A percentile compares a stretch with the other conserved stretches of the same genome.
These are phyloP conservation scores for Plotosus lineatus DNA, from an alignment of 2,113 vertebrate genomes.

Conservation along the genomic window DNA sequence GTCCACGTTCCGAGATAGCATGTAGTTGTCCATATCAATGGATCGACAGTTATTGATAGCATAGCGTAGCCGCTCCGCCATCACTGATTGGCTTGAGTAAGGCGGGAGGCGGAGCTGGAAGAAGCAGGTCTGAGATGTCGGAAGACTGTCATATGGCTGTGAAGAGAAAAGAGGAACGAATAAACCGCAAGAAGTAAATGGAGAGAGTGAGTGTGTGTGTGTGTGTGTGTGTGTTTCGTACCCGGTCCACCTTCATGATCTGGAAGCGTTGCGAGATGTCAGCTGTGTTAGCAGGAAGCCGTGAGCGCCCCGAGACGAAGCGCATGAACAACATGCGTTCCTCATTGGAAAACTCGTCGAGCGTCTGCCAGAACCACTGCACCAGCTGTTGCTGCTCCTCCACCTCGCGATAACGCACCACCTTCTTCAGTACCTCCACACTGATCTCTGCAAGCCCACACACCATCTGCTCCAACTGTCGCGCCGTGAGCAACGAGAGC, in stretches of 20 bases:
- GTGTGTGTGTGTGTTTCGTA: slow-evolving; percentile 53
- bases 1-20: slow-evolving; percentile 80
- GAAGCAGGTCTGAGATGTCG: slow-evolving; percentile 82
- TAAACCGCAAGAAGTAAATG: not conserved
- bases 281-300: slow-evolving; percentile 76
- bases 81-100: slow-evolving; percentile 75
- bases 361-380: slow-evolving; percentile 79
- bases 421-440: slow-evolving; percentile 77
- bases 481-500: slow-evolving; percentile 76
- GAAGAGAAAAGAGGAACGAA: not conserved
- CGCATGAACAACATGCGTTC: slow-evolving; percentile 80
- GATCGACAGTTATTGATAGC: slow-evolving; percentile 82
- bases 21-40: slow-evolving; percentile 84
- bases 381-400: slow-evolving; percentile 77
- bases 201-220: not conserved
- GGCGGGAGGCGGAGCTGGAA: slow-evolving; percentile 79
- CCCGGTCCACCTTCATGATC: slow-evolving; percentile 82
- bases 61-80: slow-evolving; percentile 78
- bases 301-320: slow-evolving; percentile 77
- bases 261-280: slow-evolving; percentile 81
- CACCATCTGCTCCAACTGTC: slow-evolving; percentile 80
- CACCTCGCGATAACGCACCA: slow-evolving; percentile 80
- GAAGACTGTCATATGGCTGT: slow-evolving; percentile 77
- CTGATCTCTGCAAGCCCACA: slow-evolving; percentile 80
- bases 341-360: slow-evolving; percentile 81